A percentile compares a stretch with the other conserved stretches of the same genome.
Evolutionary conservation across 92 coral and sea anemone genomes (phyloP).

Genomic region (Phenganax stokvisi): DNA sequence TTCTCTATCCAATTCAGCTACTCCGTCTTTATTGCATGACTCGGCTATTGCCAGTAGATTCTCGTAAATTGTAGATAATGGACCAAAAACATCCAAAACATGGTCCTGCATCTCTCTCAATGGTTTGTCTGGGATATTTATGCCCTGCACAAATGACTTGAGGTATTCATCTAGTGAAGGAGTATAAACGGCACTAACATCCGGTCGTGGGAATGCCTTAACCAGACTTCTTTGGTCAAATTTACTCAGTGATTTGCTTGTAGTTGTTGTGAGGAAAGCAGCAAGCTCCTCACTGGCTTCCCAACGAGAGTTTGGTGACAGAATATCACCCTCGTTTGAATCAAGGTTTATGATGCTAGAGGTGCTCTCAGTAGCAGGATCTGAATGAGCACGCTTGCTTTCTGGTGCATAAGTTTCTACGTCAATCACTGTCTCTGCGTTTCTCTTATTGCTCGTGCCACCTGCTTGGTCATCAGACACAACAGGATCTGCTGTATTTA

Average conservation of each 20-base stretch:
- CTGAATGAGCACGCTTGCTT: neutral
- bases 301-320: constrained; percentile 12
- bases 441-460: too few relatives aligned
- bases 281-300: neutral
- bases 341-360: too few relatives aligned
- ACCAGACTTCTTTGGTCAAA: too few relatives aligned
- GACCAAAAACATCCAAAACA: constrained; percentile 5
- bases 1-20: neutral
- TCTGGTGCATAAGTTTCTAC: neutral
- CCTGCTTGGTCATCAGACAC: too few relatives aligned
- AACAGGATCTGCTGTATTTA: too few relatives aligned
- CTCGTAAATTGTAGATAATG: neutral
- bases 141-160: neutral
- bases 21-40: neutral
- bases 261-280: neutral
- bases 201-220: too few relatives aligned
- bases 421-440: neutral
- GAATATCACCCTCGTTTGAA: neutral
- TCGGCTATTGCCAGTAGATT: neutral
- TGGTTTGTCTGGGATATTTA: neutral
- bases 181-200: too few relatives aligned
- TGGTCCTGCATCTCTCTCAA: constrained; percentile 2
- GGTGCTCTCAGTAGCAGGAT: too few relatives aligned
- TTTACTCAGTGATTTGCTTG: too few relatives aligned
- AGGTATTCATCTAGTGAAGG: too few relatives aligned